Conservation (phyloP, 2,888 invertebrate species). For the Troides aeacus region DNA sequence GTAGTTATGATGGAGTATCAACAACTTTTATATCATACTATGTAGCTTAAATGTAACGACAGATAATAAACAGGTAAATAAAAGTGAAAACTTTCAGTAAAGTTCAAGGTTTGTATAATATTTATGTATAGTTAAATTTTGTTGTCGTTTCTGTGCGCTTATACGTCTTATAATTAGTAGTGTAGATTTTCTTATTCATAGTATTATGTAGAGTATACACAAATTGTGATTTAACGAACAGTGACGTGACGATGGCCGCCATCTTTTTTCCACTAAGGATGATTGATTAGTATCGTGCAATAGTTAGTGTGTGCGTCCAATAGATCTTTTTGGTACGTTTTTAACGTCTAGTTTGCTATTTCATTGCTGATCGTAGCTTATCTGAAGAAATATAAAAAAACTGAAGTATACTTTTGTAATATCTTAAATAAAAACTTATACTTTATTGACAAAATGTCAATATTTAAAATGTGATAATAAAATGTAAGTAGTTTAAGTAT, state of each 20-base stretch:
- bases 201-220: neutral
- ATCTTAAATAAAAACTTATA: no score
- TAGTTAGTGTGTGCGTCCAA: conserved; percentile 4
- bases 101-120: no score
- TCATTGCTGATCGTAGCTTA: neutral
- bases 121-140: neutral
- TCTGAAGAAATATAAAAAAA: neutral
- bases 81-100: neutral
- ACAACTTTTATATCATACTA: no score
- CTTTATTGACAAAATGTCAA: no score
- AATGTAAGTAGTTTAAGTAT: no score
- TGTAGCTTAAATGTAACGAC: no score
- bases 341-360: neutral
- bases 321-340: neutral
- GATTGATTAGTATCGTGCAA: conserved; percentile 18
- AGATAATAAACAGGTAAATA: no score
- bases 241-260: neutral
- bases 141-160: no score
- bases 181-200: neutral
- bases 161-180: neutral
- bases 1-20: no score
- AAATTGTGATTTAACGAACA: conserved; percentile 6
- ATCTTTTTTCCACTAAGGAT: conserved; percentile 9
- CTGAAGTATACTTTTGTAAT: no score
- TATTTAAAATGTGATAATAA: no score